Conservation (phyloP, 2,797 vertebrate genomes). For the Enteromius trimaculatus region DNA sequence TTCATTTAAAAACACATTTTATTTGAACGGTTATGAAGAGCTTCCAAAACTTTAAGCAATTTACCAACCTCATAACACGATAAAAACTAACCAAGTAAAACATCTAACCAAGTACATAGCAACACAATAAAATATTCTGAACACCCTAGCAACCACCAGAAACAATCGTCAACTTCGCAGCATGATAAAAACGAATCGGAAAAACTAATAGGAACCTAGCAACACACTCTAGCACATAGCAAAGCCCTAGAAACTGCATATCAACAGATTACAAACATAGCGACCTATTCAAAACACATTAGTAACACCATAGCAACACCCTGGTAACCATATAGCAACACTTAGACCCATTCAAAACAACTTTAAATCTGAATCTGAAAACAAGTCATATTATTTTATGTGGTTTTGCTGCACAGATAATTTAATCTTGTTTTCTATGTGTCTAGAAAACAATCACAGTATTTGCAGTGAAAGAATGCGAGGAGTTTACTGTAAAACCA, state of each 20-base stretch:
- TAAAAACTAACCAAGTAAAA: too few species aligned
- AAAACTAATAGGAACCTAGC: too few species aligned
- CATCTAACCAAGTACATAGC: neutral
- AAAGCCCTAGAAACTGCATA: neutral
- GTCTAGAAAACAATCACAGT: neutral
- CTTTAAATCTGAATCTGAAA: too few species aligned
- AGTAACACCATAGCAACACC: neutral
- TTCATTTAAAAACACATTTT: neutral
- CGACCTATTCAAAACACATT: neutral
- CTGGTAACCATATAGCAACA: too few species aligned
- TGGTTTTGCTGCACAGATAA: neutral
- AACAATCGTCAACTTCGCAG: neutral
- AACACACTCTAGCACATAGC: neutral
- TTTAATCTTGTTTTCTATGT: neutral
- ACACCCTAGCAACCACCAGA: neutral
- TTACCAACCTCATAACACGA: too few species aligned
- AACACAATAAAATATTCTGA: neutral
- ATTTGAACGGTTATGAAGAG: neutral
- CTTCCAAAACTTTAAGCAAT: too few species aligned
- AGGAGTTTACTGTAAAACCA: neutral
- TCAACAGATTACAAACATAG: too few species aligned
- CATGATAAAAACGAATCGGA: neutral
- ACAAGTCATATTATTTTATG: neutral
- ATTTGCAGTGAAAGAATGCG: neutral
- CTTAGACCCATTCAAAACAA: too few species aligned